A percentile compares a stretch with the other conserved stretches of the same genome.
These are phyloP conservation scores for Picus viridis DNA, from an alignment of 2,797 vertebrate genomes.

Conservation along the genomic window DNA sequence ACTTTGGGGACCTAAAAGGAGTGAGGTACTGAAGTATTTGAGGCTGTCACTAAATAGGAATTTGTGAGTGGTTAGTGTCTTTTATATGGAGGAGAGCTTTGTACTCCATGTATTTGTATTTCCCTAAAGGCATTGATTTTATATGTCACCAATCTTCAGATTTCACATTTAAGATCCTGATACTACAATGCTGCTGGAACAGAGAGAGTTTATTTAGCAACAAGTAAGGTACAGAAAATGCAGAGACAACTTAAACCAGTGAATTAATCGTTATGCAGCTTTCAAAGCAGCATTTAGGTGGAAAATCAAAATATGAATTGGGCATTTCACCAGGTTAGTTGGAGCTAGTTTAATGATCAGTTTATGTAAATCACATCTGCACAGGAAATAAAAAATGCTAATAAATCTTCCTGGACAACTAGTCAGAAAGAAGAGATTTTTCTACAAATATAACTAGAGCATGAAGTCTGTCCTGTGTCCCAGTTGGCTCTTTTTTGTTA, in stretches of 20 bases:
- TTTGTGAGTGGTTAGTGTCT: background rate
- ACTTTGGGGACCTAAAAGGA: background rate
- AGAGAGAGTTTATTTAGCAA: background rate
- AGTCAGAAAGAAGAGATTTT: background rate
- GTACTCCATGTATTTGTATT: background rate
- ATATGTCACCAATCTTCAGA: background rate
- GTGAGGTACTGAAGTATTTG: background rate
- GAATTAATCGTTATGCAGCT: background rate
- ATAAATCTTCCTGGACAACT: background rate
- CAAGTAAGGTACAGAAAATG: conserved; percentile 6
- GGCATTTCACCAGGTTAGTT: background rate
- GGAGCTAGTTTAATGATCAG: background rate
- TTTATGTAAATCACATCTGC: background rate
- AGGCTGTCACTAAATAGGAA: background rate
- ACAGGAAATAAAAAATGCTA: background rate
- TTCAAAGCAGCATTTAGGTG: background rate
- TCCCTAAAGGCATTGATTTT: background rate
- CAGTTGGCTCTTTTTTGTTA: background rate
- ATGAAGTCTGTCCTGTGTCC: background rate
- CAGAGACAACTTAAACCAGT: background rate
- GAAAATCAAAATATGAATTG: conserved; percentile 15
- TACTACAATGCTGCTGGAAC: background rate
- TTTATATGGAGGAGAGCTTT: background rate
- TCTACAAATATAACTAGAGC: background rate
- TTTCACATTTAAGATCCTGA: background rate